phyloP scores from a whole-genome alignment of 53 echinoderm and acorn worm species.

The Glandiceps talaboti region DNA sequence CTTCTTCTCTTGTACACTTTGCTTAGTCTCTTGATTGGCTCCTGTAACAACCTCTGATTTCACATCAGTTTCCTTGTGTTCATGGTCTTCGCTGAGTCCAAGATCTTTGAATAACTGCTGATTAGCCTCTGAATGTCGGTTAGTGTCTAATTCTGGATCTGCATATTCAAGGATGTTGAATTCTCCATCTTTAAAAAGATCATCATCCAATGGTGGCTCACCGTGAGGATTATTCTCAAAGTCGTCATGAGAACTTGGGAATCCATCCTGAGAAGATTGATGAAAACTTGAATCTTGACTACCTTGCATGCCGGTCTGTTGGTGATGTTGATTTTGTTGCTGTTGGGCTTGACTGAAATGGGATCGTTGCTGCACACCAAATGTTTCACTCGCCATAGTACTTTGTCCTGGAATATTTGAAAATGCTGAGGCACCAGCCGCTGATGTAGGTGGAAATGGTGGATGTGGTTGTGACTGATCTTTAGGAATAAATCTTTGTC shows the following conservation, averaged over 20 bases:
- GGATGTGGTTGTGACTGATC: not conserved
- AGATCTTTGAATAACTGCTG: conserved; percentile 93
- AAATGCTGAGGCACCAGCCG: not conserved
- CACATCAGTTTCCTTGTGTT: not conserved
- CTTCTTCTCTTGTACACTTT: not conserved
- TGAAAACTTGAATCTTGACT: conserved; percentile 17
- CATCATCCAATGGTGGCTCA: conserved; percentile 67
- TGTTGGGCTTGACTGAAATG: conserved; percentile 21
- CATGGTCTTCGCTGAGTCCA: conserved; percentile 62
- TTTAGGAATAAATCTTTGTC: conserved; percentile 1
- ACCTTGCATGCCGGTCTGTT: conserved; percentile 1
- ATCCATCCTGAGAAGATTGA: conserved; percentile 21
- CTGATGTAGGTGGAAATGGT: not conserved
- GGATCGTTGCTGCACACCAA: not conserved
- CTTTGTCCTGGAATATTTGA: not conserved
- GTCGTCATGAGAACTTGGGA: conserved; percentile 46
- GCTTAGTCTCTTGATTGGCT: conserved; percentile 10
- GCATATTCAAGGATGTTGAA: conserved; percentile 91
- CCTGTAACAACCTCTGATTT: not conserved
- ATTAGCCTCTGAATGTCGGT: conserved; percentile 94
- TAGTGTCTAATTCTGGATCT: conserved; percentile 82
- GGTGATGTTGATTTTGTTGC: conserved; percentile 20
- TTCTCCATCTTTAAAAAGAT: conserved; percentile 73
- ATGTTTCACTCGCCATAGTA: not conserved
- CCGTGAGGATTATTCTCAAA: conserved; percentile 20